Percentiles rank a stretch among this genome's conserved stretches.
These are phyloP conservation scores for Planiliza haematocheilus DNA, from an alignment of 2,113 vertebrate species.

Conservation along the genomic window DNA sequence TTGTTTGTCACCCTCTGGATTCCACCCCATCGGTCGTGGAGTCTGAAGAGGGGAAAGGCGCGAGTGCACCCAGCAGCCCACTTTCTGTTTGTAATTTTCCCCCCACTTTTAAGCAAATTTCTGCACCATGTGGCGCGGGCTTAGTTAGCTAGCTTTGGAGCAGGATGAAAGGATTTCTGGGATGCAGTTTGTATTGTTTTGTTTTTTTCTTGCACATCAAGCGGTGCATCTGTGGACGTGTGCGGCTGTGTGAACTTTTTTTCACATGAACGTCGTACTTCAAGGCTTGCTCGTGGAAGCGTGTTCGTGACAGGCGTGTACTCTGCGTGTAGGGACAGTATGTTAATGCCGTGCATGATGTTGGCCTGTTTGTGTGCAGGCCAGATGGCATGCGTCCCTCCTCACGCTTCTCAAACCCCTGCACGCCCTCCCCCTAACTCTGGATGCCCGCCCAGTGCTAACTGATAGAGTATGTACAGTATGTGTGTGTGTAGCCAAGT, in stretches of 20 bases:
- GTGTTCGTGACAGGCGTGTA: neutral
- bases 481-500: slow-evolving; percentile 12
- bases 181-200: slow-evolving; percentile 39
- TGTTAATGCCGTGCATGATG: slow-evolving; percentile 23
- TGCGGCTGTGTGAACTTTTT: slow-evolving; percentile 27
- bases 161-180: slow-evolving; percentile 56
- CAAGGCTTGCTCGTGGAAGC: neutral
- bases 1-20: slow-evolving; percentile 54
- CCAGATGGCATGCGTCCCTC: slow-evolving; percentile 34
- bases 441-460: slow-evolving; percentile 34
- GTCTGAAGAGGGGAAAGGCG: slow-evolving; percentile 16
- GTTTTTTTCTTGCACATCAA: neutral
- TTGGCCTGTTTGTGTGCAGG: slow-evolving; percentile 36
- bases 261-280: slow-evolving; percentile 34
- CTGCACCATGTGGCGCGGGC: slow-evolving; percentile 45
- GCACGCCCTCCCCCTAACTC: slow-evolving; percentile 8
- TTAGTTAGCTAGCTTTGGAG: slow-evolving; percentile 41
- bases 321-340: neutral
- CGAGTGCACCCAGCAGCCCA: slow-evolving; percentile 24
- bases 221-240: slow-evolving; percentile 16
- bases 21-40: slow-evolving; percentile 4
- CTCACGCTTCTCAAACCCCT: slow-evolving; percentile 20
- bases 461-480: slow-evolving; percentile 14
- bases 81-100: slow-evolving; percentile 45
- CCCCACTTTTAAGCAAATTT: slow-evolving; percentile 12